A percentile compares a stretch with the other conserved stretches of the same genome.
Conservation (phyloP, 2,113 vertebrate species). For the Emydocephalus ijimae region DNA sequence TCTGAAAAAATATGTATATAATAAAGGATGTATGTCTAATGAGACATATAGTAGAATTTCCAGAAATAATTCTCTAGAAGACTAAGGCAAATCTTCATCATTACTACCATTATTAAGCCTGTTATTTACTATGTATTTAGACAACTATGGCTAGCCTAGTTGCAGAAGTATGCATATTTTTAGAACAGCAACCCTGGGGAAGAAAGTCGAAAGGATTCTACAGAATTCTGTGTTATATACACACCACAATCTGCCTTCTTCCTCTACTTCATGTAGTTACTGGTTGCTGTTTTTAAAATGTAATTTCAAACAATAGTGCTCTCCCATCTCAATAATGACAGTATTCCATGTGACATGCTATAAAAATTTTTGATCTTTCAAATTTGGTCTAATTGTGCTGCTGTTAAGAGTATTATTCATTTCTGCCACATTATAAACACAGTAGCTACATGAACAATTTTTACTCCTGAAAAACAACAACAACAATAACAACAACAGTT, state of each 20-base stretch:
- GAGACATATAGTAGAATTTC: background rate
- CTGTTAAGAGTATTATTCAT: background rate
- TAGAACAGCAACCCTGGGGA: background rate
- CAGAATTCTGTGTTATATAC: background rate
- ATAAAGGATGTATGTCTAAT: background rate
- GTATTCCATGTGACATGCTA: background rate
- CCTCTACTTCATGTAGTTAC: background rate
- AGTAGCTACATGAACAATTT: background rate
- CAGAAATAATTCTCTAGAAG: background rate
- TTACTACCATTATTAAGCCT: background rate
- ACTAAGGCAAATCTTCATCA: background rate
- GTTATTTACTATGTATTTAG: background rate
- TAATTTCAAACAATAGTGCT: background rate
- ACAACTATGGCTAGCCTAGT: background rate
- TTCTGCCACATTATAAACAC: background rate
- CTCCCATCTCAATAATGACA: background rate
- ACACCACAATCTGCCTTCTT: background rate
- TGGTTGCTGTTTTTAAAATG: background rate
- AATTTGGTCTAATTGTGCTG: background rate
- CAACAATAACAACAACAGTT: background rate
- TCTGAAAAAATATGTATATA: background rate
- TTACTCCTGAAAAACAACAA: background rate
- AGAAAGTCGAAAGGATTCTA: background rate
- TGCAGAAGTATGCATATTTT: background rate
- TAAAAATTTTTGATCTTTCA: background rate